Evolutionary conservation across 2,113 vertebrate species (phyloP), one percentile per base, ranked within the genome.

Genomic region (Aplodontia rufa): DNA sequence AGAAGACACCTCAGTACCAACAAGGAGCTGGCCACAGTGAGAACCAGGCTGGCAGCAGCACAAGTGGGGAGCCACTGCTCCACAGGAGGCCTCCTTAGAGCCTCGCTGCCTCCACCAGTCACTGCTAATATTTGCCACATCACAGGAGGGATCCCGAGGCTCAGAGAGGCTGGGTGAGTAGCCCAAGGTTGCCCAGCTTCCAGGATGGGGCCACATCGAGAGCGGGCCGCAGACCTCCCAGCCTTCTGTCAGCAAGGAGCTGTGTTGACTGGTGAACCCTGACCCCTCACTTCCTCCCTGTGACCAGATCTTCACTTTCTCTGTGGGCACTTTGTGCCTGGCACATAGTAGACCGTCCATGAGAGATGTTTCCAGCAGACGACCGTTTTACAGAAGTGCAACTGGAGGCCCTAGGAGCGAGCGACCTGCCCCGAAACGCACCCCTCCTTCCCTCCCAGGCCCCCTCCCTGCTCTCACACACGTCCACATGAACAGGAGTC

Each of bases 111-210:
- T 1, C 9, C 0, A 0, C 28, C 35, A 8, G 28, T 6, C 0
- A 0, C 35, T 3, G 5, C 12, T 5, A 13, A 51, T 0, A 1
- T 2, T 1, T 26, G 32, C 2, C 0, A 9, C 19, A 28, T 40
- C 32, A 47, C 1, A n/a, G 53, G 22, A 1, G 6, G 47, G 20
- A n/a, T 13, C 40, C n/a, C 22, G 49, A 14, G 58, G 82, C 69
- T 93, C 47, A 24, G 66, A 68, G 6, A 60, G 12, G 60, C 3
- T 26, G 24, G 1, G 66, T 14, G n/a, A 8, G 3, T 5, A 7
- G 4, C 12, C 24, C 4, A 1, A 66, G 58, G 47, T 1, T 28
- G 11, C 64, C 35, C 45, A 13, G 80, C 28, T 28, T 1, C 13
- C 17, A 64, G 10, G 47, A 20, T 1, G 14, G 45, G n/a, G 19